Evolutionary conservation across 2,113 vertebrate genomes (phyloP).

Genomic region (Cettia cetti): DNA sequence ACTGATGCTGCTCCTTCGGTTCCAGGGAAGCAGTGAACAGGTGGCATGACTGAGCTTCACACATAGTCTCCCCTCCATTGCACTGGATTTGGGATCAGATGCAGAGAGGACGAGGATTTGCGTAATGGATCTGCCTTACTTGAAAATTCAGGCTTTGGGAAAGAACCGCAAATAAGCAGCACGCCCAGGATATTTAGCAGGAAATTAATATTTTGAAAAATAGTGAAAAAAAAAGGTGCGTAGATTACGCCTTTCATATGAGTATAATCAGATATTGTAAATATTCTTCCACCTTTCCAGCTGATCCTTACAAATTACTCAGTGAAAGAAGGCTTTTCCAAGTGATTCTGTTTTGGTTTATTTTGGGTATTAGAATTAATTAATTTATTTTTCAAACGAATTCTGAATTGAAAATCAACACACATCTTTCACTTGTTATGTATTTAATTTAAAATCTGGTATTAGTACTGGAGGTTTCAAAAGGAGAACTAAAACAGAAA

Average conservation of each 20-base stretch:
- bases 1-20: fast-evolving
- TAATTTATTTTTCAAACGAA: constrained; percentile 9
- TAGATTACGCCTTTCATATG: neutral
- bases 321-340: neutral
- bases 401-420: constrained; percentile 10
- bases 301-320: neutral
- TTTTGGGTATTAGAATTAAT: neutral
- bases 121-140: neutral
- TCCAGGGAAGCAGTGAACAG: neutral
- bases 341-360: neutral
- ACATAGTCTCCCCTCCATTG: neutral
- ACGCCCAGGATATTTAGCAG: neutral
- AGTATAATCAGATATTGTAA: neutral
- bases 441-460: constrained; percentile 31
- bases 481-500: neutral
- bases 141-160: neutral
- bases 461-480: constrained; percentile 13
- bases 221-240: neutral
- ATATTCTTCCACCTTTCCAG: neutral
- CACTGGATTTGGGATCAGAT: neutral
- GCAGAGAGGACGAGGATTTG: neutral
- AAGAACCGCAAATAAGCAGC: neutral
- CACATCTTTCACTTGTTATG: constrained; percentile 52
- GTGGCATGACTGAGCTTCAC: neutral
- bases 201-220: neutral